These are phyloP conservation scores for Stramonita haemastoma DNA, from an alignment of 2,888 invertebrate genomes.

Conservation along the genomic window DNA sequence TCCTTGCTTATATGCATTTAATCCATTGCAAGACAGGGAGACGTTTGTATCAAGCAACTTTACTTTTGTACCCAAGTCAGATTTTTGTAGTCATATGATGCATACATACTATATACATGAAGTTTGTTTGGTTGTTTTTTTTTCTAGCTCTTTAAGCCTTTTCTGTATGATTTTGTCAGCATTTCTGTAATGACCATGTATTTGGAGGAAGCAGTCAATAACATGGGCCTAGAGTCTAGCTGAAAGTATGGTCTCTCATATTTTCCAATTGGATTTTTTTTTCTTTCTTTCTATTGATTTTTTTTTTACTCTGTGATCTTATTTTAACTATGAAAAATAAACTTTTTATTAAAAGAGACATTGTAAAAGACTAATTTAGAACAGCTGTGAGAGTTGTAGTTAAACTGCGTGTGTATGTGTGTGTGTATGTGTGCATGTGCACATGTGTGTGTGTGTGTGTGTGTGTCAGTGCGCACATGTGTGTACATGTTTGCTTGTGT, in stretches of 20 bases:
- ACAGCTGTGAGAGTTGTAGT: too few species aligned
- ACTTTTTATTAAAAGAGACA: conserved; percentile 12
- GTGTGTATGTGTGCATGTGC: too few species aligned
- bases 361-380: background rate
- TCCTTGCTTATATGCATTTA: conserved; percentile 13
- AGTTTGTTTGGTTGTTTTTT: too few species aligned
- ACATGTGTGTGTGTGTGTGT: too few species aligned
- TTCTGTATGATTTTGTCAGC: background rate
- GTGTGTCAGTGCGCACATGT: too few species aligned
- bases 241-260: background rate
- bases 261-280: background rate
- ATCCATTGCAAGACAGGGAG: background rate
- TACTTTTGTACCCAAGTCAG: background rate
- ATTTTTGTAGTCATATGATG: background rate
- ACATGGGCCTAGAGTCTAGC: background rate
- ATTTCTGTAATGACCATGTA: background rate
- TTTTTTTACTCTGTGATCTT: conserved; percentile 23
- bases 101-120: background rate
- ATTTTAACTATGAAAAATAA: conserved; percentile 11
- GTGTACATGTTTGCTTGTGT: too few species aligned
- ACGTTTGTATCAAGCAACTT: background rate
- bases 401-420: too few species aligned
- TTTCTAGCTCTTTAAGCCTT: background rate
- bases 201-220: background rate
- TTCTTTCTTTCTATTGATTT: background rate